Base-by-base conservation (phyloP, 2,797 vertebrate genomes). In the Microchirus variegatus region DNA sequence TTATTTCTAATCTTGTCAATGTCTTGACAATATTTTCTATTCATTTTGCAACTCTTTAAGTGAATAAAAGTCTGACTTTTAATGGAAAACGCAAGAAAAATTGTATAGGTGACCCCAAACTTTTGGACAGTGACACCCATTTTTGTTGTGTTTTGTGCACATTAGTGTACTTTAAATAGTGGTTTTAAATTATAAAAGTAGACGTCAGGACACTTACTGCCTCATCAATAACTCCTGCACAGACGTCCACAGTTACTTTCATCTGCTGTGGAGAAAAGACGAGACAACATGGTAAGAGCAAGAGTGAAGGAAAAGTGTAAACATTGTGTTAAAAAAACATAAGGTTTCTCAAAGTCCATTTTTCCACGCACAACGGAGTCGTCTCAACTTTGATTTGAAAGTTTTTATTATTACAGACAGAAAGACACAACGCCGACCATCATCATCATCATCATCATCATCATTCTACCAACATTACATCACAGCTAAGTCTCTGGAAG, bases 371-470 rank as follows among this genome's bases (percentile, higher is more conserved):
- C 15, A 49, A 59, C 31, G 17, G 35, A 68, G 48, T 67, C 40
- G n/a, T n/a, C n/a, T n/a, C n/a, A n/a, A n/a, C 38, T 75, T 78
- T 59, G 41, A 73, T 75, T 84, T 69, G 15, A 84, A 77, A 71
- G 19, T 60, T 88, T 88, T 86, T 60, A 87, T 88, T 86, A 87
- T 87, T 87, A 75, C 58, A 85, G 58, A 87, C 62, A 73, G 55
- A 80, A 58, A 75, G 53, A 83, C 73, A 82, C 58, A 54, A 75
- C 61, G 66, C 85, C 72, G 48, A 57, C 53, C 73, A 74, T 45
- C n/a, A n/a, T n/a, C n/a, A n/a, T n/a, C n/a, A n/a, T n/a, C n/a
- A n/a, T n/a, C n/a, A n/a, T n/a, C n/a, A n/a, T n/a, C n/a, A n/a
- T n/a, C n/a, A n/a, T n/a, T n/a, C n/a, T n/a, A n/a, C n/a, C n/a